Base-by-base conservation (phyloP, 2,797 vertebrate species). In the Gymnocypris eckloni region DNA sequence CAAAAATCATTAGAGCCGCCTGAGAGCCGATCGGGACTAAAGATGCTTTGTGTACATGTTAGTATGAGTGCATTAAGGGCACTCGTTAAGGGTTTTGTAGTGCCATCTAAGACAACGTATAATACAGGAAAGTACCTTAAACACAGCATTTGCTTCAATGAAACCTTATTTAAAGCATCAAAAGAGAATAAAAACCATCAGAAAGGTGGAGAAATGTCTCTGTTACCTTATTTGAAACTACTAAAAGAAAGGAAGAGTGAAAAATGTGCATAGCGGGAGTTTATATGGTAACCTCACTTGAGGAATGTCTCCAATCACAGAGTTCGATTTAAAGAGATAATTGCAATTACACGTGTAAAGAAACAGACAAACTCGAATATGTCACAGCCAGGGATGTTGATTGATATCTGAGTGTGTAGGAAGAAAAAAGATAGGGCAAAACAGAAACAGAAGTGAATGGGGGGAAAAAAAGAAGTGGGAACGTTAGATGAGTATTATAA, bases 261-360 rank as follows among this genome's bases (percentile, higher is more conserved):
- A 59, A 33, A 6, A 85, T 69, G 84, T 48, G 12, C 91, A 86
- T 87, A 8, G 67, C 20, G 10, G 41, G 82, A n/a, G 91, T 93
- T 91, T 61, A 92, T 91, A 90, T 91, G 90, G 93, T 83, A 93
- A 94, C 91, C 89, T 86, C 87, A 78, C 87, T 88, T 50, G 81
- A 64, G 54, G 39, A 87, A 88, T 56, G 82, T 86, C 81, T 89
- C 89, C 79, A 82, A 85, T 70, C 86, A 85, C 87, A 75, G 79
- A 77, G 75, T 86, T 91, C 81, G 43, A 87, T 91, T 88, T 84
- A 83, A 86, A 85, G 87, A 86, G 88, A 90, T 92, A 89, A 89
- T 45, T 88, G 87, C 84, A 88, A 90, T 92, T 91, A 89, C 61
- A 88, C 70, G 85, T 90, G 90, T 87, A 50, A 78, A 85, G 80